Conservation (phyloP, 2,797 vertebrate species). For the Notolepis coatsorum region DNA sequence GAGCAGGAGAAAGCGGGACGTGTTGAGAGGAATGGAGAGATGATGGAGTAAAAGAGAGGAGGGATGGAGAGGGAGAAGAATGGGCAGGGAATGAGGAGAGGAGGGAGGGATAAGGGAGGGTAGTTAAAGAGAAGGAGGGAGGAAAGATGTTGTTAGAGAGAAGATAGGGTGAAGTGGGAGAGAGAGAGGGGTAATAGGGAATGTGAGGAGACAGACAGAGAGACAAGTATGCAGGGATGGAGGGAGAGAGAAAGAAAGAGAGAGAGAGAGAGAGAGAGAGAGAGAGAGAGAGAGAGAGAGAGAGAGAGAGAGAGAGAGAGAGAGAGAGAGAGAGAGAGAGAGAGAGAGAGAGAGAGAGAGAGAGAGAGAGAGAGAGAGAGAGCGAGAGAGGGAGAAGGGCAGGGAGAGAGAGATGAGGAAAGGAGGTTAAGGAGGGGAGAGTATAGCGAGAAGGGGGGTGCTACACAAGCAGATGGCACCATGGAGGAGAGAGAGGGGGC, state of each 20-base stretch:
- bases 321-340: conserved; percentile 7
- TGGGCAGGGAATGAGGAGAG: too few relatives aligned
- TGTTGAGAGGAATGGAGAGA: conserved; percentile 4
- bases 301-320: conserved; percentile 13
- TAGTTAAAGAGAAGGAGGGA: neutral
- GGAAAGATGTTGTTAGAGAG: conserved; percentile 11
- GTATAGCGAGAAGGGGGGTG: neutral
- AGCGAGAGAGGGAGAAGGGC: neutral
- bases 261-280: conserved; percentile 19
- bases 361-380: neutral
- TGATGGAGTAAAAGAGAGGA: conserved; percentile 22
- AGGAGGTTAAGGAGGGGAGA: neutral
- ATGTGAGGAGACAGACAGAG: too few relatives aligned
- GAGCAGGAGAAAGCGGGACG: conserved; percentile 14
- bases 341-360: conserved; percentile 24
- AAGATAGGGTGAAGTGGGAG: conserved; percentile 16
- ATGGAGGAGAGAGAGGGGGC: neutral
- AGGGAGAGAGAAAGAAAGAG: neutral
- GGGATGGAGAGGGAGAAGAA: neutral
- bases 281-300: conserved; percentile 12
- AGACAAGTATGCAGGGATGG: too few relatives aligned
- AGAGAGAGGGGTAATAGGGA: conserved; percentile 54
- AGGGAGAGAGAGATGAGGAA: neutral
- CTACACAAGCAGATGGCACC: neutral
- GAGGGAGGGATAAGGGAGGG: conserved; percentile 29